phyloP scores from a whole-genome alignment of 2,888 invertebrate species.

The Morpho achilles region DNA sequence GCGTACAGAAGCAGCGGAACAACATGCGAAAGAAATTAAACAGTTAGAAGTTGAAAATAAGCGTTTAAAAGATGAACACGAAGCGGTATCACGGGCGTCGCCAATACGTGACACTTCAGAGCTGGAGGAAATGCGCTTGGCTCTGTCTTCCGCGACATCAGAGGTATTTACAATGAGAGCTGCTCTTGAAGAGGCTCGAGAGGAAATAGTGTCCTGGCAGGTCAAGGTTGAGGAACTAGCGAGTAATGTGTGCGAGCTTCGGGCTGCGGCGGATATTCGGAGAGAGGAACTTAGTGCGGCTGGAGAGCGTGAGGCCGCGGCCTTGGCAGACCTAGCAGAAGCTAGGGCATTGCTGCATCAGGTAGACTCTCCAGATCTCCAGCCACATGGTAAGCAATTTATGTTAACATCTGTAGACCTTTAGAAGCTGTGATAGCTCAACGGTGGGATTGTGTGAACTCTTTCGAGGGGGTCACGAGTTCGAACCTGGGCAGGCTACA shows the following conservation, averaged over 20 bases:
- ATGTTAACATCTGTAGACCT: not conserved
- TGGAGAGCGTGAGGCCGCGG: conserved; percentile 55
- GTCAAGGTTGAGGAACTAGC: conserved; percentile 57
- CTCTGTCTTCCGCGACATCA: conserved; percentile 43
- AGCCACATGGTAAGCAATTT: conserved; percentile 54
- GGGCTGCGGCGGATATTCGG: conserved; percentile 52
- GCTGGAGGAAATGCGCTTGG: conserved; percentile 53
- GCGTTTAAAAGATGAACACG: conserved; percentile 56
- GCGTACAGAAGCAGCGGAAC: conserved; percentile 49
- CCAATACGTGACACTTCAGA: conserved; percentile 58
- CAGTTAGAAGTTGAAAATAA: conserved; percentile 51
- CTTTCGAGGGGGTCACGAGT: too few species aligned
- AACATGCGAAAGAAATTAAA: conserved; percentile 51
- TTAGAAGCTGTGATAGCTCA: too few species aligned
- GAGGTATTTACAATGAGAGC: conserved; percentile 51
- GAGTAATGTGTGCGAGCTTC: conserved; percentile 53
- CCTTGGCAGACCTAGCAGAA: conserved; percentile 60
- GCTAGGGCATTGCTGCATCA: conserved; percentile 61
- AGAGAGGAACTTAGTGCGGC: conserved; percentile 57
- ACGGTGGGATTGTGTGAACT: too few species aligned
- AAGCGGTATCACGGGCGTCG: conserved; percentile 41
- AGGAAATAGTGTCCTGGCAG: conserved; percentile 54
- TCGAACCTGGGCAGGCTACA: too few species aligned
- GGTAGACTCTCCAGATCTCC: conserved; percentile 51
- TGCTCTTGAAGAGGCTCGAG: conserved; percentile 50